Evolutionary conservation across 2,888 invertebrate species (phyloP).

Genomic region (Papilio gigon): DNA sequence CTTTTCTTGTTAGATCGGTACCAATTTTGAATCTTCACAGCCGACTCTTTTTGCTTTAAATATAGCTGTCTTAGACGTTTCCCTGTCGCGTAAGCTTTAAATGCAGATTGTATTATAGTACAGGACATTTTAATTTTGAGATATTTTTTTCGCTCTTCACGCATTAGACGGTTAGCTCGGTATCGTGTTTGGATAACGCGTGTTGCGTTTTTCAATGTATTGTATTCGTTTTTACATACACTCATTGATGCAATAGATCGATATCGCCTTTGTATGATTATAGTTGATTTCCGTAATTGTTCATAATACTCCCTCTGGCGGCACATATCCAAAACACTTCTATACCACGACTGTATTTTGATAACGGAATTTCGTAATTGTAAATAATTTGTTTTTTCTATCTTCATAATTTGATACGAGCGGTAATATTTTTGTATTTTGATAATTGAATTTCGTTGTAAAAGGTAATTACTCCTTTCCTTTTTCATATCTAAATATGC

Average conservation of each 20-base stretch:
- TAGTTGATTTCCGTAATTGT: conserved; percentile 55
- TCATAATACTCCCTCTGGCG: conserved; percentile 53
- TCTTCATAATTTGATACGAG: conserved; percentile 1
- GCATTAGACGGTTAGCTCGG: conserved; percentile 66
- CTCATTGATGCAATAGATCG: conserved; percentile 55
- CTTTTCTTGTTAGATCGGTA: conserved; percentile 63
- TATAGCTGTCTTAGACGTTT: conserved; percentile 58
- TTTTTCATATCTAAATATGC: conserved; percentile 3
- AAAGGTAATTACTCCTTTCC: not conserved
- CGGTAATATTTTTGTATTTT: conserved; percentile 10
- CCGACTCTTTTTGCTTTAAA: conserved; percentile 59
- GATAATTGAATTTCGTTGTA: not conserved
- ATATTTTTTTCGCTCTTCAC: conserved; percentile 55
- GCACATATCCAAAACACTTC: conserved; percentile 65
- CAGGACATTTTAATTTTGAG: conserved; percentile 57
- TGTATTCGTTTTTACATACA: conserved; percentile 45
- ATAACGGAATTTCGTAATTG: conserved; percentile 52
- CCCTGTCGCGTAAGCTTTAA: conserved; percentile 61
- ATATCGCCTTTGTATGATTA: conserved; percentile 57
- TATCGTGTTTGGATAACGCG: conserved; percentile 67
- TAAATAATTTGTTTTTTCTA: conserved; percentile 47
- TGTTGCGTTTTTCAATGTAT: conserved; percentile 46
- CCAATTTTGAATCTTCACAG: conserved; percentile 73
- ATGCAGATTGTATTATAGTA: conserved; percentile 66
- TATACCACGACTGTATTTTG: conserved; percentile 67